Conservation (phyloP, 2,113 vertebrate genomes). For the Limnothrissa miodon region DNA sequence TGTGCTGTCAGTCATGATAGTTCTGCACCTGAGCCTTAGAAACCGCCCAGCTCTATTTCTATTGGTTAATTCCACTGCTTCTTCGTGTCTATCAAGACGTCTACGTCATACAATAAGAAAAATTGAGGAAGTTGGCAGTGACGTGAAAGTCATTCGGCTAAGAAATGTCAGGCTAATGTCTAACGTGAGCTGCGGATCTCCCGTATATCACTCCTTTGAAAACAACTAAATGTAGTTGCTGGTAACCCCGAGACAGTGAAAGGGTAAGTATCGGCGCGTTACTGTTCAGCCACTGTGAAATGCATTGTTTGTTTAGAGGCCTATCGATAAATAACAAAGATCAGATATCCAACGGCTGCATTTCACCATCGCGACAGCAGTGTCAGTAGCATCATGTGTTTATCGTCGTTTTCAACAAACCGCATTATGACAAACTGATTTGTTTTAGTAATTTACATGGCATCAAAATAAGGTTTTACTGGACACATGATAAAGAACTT, state of each 20-base stretch:
- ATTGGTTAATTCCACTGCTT: not conserved
- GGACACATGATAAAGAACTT: not conserved
- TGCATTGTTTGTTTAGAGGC: not conserved
- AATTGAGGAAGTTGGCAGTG: slow-evolving; percentile 6
- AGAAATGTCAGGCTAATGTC: not conserved
- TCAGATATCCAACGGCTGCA: not conserved
- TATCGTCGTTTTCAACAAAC: not conserved
- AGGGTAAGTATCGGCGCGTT: not conserved
- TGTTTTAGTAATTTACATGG: not conserved
- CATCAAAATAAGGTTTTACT: not conserved
- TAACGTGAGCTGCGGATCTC: not conserved
- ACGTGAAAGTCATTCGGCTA: not conserved
- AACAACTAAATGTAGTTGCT: not conserved
- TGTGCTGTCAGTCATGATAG: not conserved
- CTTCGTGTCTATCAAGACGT: not conserved
- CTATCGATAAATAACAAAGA: not conserved
- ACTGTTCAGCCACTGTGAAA: not conserved
- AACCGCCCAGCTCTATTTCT: not conserved
- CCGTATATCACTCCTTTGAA: not conserved
- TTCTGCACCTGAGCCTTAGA: slow-evolving; percentile 5
- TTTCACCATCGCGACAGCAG: not conserved
- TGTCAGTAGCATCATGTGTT: not conserved
- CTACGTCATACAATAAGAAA: not conserved
- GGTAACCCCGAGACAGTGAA: not conserved
- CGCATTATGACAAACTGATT: not conserved